phyloP scores from a whole-genome alignment of 2,888 invertebrate species.

The Drosophila macrospina region DNA sequence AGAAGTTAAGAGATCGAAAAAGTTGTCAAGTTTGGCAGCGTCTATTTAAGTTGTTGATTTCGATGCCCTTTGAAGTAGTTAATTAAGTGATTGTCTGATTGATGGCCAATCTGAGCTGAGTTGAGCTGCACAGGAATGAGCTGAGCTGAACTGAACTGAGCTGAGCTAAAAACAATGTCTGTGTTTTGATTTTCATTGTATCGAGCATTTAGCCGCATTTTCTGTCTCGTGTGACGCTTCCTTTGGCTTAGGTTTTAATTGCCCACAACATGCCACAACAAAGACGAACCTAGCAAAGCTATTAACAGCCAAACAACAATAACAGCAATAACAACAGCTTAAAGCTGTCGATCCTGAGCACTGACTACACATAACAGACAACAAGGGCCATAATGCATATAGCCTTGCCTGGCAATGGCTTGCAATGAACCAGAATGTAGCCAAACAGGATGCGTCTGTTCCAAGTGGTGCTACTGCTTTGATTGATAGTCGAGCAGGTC shows the following conservation, averaged over 20 bases:
- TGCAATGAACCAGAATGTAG: conserved; percentile 9
- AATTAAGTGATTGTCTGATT: conserved; percentile 80
- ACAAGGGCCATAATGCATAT: conserved; percentile 41
- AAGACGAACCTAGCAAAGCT: conserved; percentile 31
- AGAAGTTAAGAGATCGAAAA: conserved; percentile 13
- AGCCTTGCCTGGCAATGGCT: conserved; percentile 26
- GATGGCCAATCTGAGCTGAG: conserved; percentile 42
- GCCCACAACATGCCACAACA: conserved; percentile 43
- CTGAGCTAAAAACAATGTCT: conserved; percentile 26
- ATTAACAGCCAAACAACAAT: conserved; percentile 44
- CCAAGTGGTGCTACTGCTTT: conserved; percentile 21
- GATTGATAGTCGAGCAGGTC: conserved; percentile 45
- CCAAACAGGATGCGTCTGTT: conserved; percentile 12
- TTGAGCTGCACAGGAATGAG: conserved; percentile 7
- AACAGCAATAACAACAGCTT: conserved; percentile 49
- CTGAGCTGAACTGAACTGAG: conserved; percentile 15
- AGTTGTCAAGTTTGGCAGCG: conserved; percentile 50
- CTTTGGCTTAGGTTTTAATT: conserved; percentile 59
- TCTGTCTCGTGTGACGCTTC: background rate
- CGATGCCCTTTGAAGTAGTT: conserved; percentile 61
- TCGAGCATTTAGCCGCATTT: conserved; percentile 32
- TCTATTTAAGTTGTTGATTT: conserved; percentile 49
- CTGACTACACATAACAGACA: conserved; percentile 22
- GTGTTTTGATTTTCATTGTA: conserved; percentile 57
- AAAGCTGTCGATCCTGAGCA: conserved; percentile 43